These are phyloP conservation scores for Apotomis capreana DNA, from an alignment of 2,888 invertebrate species.

Conservation along the genomic window DNA sequence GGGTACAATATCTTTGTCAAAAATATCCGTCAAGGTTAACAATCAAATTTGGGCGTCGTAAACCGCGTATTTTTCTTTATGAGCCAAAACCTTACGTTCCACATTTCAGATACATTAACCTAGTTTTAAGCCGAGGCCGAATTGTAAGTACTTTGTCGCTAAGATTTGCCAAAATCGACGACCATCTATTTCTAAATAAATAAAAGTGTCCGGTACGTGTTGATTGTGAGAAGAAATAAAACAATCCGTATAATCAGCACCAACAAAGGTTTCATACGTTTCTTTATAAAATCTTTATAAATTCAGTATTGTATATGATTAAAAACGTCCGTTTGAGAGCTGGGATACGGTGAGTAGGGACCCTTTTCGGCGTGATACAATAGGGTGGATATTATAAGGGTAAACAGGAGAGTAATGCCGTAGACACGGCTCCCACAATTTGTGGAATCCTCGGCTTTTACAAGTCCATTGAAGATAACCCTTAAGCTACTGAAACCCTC, in stretches of 20 bases:
- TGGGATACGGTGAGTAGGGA: slow-evolving; percentile 25
- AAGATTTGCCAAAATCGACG: slow-evolving; percentile 51
- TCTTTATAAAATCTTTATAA: slow-evolving; percentile 16
- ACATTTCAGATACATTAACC: slow-evolving; percentile 76
- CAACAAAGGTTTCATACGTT: not conserved
- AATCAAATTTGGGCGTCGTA: slow-evolving; percentile 51
- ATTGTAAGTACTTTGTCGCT: slow-evolving; percentile 62
- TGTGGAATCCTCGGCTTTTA: slow-evolving; percentile 54
- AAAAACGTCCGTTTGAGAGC: slow-evolving; percentile 20
- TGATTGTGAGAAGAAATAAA: not conserved
- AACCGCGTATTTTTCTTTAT: slow-evolving; percentile 58
- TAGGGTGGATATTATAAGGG: slow-evolving; percentile 37
- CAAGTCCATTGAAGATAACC: slow-evolving; percentile 64
- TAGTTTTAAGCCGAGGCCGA: slow-evolving; percentile 69
- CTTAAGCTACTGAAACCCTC: slow-evolving; percentile 55
- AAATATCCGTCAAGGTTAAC: slow-evolving; percentile 66
- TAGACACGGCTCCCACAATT: slow-evolving; percentile 36
- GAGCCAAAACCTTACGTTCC: slow-evolving; percentile 66
- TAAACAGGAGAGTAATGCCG: slow-evolving; percentile 36
- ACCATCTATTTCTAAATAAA: slow-evolving; percentile 8
- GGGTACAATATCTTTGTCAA: slow-evolving; percentile 53
- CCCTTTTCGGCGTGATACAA: slow-evolving; percentile 36
- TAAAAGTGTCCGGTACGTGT: too few relatives aligned
- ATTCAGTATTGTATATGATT: slow-evolving; percentile 12
- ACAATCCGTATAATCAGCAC: not conserved